Evolutionary conservation across 2,797 vertebrate species (phyloP), one percentile per base, ranked within the genome.

Genomic region (Psittacula echo): DNA sequence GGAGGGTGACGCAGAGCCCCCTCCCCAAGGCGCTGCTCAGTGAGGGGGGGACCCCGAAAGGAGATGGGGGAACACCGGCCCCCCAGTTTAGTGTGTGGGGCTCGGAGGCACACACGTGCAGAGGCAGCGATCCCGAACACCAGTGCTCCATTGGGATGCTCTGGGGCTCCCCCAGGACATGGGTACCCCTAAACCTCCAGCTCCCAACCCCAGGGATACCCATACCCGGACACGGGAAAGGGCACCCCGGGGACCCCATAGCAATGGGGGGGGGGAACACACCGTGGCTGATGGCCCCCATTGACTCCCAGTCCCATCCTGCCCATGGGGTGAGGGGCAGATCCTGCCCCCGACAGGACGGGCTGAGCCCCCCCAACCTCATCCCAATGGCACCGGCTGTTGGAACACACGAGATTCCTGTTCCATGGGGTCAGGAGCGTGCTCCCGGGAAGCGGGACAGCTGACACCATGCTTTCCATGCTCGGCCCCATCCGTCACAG

Each of bases 181-280:
- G 19, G 70, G 13, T 48, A 29, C 14, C 26, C n/a, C 29, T 2
- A 7, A 48, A 18, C 53, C 60, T 45, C 26, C 53, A 27, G 60
- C 37, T 47, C 47, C 58, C 13, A 37, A 37, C 37, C 37, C 37
- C n/a, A 2, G 37, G 44, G 32, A 9, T 34, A 54, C 7, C 62
- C 60, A 1, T 6, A 3, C 26, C 53, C 10, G 1, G 22, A 15
- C 44, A 14, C 42, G 14, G 37, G 65, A n/a, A 41, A 32, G 41
- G 44, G 51, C 50, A 50, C 66, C 72, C 26, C 2, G 0, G 68
- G 30, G 18, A 60, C 53, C 51, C 71, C 8, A 1, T 2, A 1
- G 37, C 32, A 27, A 8, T 3, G 7, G 37, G 44, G 37, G 22
- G n/a, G 16, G 11, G 4, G 47, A 12, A 6, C 1, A 1, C 30